These are phyloP conservation scores for Recurvirostra avosetta DNA, from an alignment of 2,113 vertebrate genomes.

Conservation along the genomic window DNA sequence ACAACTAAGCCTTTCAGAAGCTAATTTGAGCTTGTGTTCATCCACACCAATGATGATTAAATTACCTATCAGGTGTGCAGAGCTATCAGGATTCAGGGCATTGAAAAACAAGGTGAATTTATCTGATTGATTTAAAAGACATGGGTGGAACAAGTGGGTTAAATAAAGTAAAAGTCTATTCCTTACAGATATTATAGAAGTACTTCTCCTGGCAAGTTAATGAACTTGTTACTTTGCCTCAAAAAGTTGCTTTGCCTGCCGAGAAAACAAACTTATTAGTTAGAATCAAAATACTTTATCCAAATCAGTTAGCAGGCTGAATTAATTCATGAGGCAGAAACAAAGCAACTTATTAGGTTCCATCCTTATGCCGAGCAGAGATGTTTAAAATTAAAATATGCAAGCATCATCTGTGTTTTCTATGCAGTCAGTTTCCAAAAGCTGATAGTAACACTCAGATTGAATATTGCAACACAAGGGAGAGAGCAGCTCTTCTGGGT, in stretches of 20 bases:
- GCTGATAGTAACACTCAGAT: slow-evolving; percentile 49
- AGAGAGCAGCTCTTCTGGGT: background rate
- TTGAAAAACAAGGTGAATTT: slow-evolving; percentile 76
- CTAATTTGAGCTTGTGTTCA: slow-evolving; percentile 77
- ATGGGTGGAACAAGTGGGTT: slow-evolving; percentile 52
- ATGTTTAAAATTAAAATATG: slow-evolving; percentile 49
- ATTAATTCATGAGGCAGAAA: slow-evolving; percentile 26
- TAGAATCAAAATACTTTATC: slow-evolving; percentile 35
- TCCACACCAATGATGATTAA: slow-evolving; percentile 74
- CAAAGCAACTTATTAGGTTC: slow-evolving; percentile 33
- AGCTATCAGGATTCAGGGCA: slow-evolving; percentile 80
- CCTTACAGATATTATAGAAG: background rate
- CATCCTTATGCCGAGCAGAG: background rate
- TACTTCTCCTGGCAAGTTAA: background rate
- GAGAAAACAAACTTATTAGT: background rate
- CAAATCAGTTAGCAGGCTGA: slow-evolving; percentile 39
- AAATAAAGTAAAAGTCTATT: background rate
- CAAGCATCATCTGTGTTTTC: slow-evolving; percentile 32
- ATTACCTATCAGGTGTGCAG: slow-evolving; percentile 81
- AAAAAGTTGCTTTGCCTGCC: background rate
- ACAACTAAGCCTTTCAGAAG: slow-evolving; percentile 73
- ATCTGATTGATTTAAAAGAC: slow-evolving; percentile 79
- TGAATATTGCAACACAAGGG: slow-evolving; percentile 34
- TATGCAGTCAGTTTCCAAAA: slow-evolving; percentile 29
- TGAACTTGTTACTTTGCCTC: background rate